These are phyloP conservation scores for Lineus longissimus DNA, from an alignment of 1,140 invertebrate genomes.

Conservation along the genomic window DNA sequence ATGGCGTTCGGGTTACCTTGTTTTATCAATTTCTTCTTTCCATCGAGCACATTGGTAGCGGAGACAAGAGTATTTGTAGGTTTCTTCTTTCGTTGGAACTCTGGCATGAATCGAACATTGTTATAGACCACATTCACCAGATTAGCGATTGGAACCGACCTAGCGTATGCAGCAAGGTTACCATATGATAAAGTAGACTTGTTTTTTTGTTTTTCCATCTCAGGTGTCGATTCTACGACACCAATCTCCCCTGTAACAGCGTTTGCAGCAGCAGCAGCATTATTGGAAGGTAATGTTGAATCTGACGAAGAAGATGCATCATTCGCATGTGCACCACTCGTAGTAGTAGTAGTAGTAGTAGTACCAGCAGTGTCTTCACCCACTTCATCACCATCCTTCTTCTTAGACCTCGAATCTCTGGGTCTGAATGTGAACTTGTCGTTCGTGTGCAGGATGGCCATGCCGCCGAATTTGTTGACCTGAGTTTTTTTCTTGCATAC, in stretches of 20 bases:
- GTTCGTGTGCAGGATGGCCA: not conserved
- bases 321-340: not conserved
- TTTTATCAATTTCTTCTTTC: no score
- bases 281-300: no score
- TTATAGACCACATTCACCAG: not conserved
- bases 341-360: not conserved
- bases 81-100: not conserved
- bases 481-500: not conserved
- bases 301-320: not conserved
- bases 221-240: not conserved
- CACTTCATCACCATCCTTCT: no score
- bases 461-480: not conserved
- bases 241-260: not conserved
- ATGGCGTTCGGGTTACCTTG: no score
- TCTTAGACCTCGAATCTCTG: not conserved
- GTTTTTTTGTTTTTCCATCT: not conserved
- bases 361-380: not conserved
- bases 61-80: not conserved
- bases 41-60: no score
- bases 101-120: not conserved
- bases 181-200: not conserved
- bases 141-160: not conserved
- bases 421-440: conserved; percentile 2
- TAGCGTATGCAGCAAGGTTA: no score
- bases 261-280: not conserved